Evolutionary conservation across 2,888 invertebrate genomes (phyloP).

Genomic region (Sphaerophoria taeniata): DNA sequence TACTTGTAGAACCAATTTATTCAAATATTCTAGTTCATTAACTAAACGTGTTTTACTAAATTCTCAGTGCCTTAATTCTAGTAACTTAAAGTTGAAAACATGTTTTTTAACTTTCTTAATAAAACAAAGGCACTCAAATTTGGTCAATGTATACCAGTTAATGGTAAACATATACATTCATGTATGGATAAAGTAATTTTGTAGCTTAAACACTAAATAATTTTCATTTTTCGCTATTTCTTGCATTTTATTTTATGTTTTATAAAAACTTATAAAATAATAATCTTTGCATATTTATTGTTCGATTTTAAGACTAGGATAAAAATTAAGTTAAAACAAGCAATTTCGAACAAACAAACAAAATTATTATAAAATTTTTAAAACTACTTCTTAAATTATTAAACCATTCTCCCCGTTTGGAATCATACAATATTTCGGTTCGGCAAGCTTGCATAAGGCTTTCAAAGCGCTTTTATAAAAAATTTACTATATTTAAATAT

Average conservation of each 20-base stretch:
- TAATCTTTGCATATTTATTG: conserved; percentile 27
- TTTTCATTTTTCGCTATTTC: conserved; percentile 3
- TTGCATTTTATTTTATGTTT: conserved; percentile 5
- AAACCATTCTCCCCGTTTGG: conserved; percentile 16
- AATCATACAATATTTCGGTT: conserved; percentile 51
- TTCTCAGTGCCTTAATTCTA: not conserved
- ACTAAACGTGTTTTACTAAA: not conserved
- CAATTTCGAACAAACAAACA: conserved; percentile 33
- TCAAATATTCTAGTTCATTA: conserved; percentile 3
- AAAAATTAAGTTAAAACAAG: conserved; percentile 37
- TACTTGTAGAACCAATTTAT: conserved; percentile 13
- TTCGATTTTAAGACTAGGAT: conserved; percentile 69
- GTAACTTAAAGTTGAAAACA: not conserved
- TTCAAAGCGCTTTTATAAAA: conserved; percentile 9
- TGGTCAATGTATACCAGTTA: not conserved
- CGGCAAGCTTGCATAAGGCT: conserved; percentile 34
- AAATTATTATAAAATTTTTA: conserved; percentile 11
- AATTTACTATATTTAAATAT: not conserved
- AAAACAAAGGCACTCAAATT: conserved; percentile 4
- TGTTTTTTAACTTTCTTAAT: not conserved
- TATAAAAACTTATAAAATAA: conserved; percentile 64
- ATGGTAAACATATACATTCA: conserved; percentile 1
- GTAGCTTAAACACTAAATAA: conserved; percentile 6
- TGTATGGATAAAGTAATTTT: not conserved
- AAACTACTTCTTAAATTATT: not conserved